Evolutionary conservation across 2,797 vertebrate genomes (phyloP).

Genomic region (Rhinella marina): DNA sequence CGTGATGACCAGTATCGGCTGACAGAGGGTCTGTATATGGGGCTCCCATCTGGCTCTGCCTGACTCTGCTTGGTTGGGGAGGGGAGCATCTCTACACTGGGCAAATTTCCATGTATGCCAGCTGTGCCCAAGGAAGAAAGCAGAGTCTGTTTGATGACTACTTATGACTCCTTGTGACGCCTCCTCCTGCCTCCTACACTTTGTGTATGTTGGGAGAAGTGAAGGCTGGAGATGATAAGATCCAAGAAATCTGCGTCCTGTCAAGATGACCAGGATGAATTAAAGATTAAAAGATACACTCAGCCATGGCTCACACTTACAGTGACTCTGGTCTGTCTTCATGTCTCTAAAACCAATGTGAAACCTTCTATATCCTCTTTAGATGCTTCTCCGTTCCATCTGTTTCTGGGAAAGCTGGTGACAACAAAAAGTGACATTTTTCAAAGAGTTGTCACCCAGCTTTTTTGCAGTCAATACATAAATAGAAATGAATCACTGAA

Average conservation of each 20-base stretch:
- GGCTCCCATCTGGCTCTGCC: slow-evolving; percentile 32
- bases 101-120: slow-evolving; percentile 32
- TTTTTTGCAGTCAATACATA: too few species aligned
- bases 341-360: not conserved
- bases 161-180: not conserved
- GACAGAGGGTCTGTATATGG: slow-evolving; percentile 16
- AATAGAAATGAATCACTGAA: too few species aligned
- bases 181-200: not conserved
- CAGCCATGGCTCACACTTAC: not conserved
- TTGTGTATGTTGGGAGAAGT: not conserved
- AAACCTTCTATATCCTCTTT: not conserved
- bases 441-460: too few species aligned
- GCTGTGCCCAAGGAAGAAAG: slow-evolving; percentile 45
- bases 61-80: slow-evolving; percentile 38
- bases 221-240: slow-evolving; percentile 6
- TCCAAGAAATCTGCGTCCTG: not conserved
- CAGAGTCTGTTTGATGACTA: slow-evolving; percentile 24
- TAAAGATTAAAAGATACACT: not conserved
- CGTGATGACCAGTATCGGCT: not conserved
- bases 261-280: not conserved
- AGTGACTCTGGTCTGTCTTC: not conserved
- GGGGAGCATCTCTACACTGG: slow-evolving; percentile 6
- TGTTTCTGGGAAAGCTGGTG: too few species aligned
- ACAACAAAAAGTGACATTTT: too few species aligned
- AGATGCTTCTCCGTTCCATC: too few species aligned